phyloP scores from a whole-genome alignment of 2,888 invertebrate species.

The Lochmaea capreae region DNA sequence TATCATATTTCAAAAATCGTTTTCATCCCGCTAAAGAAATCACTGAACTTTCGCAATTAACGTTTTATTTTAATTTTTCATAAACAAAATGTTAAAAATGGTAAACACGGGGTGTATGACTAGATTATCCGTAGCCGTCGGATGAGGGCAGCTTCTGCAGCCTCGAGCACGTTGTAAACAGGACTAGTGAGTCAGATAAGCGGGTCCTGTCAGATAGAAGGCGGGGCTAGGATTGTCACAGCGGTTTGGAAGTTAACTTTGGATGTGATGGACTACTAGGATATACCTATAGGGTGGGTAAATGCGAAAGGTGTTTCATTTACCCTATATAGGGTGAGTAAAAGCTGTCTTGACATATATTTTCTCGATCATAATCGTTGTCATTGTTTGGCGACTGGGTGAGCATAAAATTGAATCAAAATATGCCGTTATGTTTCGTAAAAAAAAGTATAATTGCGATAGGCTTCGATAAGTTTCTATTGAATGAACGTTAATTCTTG shows the following conservation, averaged over 20 bases:
- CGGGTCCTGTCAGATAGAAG: constrained; percentile 60
- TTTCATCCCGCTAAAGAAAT: not conserved
- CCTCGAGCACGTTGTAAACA: constrained; percentile 61
- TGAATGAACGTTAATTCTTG: constrained; percentile 22
- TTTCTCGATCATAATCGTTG: constrained; percentile 39
- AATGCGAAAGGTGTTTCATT: constrained; percentile 46
- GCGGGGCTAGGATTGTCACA: constrained; percentile 65
- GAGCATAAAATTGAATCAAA: constrained; percentile 47
- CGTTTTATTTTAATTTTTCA: constrained; percentile 34
- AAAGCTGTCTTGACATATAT: constrained; percentile 38
- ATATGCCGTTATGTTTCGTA: constrained; percentile 41
- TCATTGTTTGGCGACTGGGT: constrained; percentile 39
- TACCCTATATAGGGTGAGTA: constrained; percentile 39
- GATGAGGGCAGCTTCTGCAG: constrained; percentile 56
- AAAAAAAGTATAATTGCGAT: constrained; percentile 33
- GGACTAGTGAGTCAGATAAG: constrained; percentile 64
- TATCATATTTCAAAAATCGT: constrained; percentile 14
- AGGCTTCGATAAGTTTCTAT: constrained; percentile 23
- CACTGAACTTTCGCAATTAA: not conserved
- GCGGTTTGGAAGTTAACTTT: constrained; percentile 65
- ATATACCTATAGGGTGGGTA: constrained; percentile 57
- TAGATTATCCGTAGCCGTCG: constrained; percentile 58
- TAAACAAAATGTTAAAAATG: constrained; percentile 8
- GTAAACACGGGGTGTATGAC: constrained; percentile 38
- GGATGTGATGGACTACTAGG: constrained; percentile 54